These are phyloP conservation scores for Luperina nickerlii DNA, from an alignment of 2,888 invertebrate species.

Conservation along the genomic window DNA sequence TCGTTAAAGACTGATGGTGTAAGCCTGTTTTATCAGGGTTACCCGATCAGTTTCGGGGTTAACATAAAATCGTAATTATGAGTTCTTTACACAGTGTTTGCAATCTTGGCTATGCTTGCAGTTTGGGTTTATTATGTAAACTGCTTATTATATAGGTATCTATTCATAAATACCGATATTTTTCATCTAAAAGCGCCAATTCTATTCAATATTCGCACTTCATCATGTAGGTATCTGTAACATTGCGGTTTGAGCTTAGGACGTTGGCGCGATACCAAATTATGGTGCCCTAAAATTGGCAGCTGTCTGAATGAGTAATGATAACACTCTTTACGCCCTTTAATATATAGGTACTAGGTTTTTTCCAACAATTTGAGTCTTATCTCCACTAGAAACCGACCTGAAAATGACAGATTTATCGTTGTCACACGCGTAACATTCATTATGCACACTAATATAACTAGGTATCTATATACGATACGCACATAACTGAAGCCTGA, in stretches of 20 bases:
- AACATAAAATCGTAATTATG: background rate
- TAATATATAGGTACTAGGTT: background rate
- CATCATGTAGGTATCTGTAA: slow-evolving; percentile 41
- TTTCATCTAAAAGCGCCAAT: background rate
- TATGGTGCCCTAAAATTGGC: slow-evolving; percentile 73
- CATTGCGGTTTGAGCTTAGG: slow-evolving; percentile 59
- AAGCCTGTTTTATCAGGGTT: background rate
- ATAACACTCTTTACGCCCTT: slow-evolving; percentile 45
- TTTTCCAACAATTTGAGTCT: background rate
- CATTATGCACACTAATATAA: background rate
- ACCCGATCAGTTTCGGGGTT: background rate
- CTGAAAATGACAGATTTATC: background rate
- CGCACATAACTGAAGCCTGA: background rate
- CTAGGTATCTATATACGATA: too few relatives aligned
- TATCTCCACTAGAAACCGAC: background rate
- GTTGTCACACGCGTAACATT: background rate
- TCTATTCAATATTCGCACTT: slow-evolving; percentile 5
- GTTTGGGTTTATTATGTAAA: background rate
- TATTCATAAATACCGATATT: background rate
- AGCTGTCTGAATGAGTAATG: slow-evolving; percentile 70
- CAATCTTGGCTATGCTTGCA: background rate
- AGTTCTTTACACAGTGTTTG: background rate
- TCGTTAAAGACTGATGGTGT: background rate
- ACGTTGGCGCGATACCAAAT: slow-evolving; percentile 78
- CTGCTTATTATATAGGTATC: background rate